Percentiles rank a stretch among this genome's conserved stretches.
Conservation (phyloP, 92 coral and sea anemone species). For the Actinernus sp. region DNA sequence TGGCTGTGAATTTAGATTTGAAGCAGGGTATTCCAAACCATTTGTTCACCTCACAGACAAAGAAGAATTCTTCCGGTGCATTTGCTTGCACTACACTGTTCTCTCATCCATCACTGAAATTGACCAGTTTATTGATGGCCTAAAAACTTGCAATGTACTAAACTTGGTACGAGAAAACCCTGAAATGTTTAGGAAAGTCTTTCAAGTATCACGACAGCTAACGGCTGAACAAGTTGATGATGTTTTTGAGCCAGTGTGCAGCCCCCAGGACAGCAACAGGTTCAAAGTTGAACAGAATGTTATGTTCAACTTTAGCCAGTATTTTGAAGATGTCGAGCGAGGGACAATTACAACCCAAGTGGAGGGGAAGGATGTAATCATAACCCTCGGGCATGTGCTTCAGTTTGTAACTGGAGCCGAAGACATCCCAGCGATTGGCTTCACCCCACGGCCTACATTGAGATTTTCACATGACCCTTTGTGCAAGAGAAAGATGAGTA, state of each 20-base stretch:
- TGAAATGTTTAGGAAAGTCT: constrained; percentile 24
- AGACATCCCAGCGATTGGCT: constrained; percentile 41
- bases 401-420: constrained; percentile 52
- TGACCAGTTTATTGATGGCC: constrained; percentile 57
- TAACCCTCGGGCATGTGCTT: constrained; percentile 27
- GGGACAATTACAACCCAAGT: neutral
- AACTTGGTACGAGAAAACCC: constrained; percentile 32
- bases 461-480: neutral
- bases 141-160: constrained; percentile 42
- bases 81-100: constrained; percentile 32
- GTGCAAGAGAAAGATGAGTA: constrained; percentile 26
- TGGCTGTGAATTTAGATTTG: constrained; percentile 55
- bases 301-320: constrained; percentile 27
- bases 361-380: constrained; percentile 35
- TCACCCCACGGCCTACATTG: constrained; percentile 28
- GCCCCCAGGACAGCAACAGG: constrained; percentile 49
- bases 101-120: constrained; percentile 45
- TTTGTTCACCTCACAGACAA: constrained; percentile 46
- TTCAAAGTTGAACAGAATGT: constrained; percentile 10
- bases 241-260: constrained; percentile 21
- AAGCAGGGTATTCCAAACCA: constrained; percentile 66
- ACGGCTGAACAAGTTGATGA: constrained; percentile 44
- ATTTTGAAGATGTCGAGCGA: constrained; percentile 21
- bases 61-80: constrained; percentile 35
- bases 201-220: constrained; percentile 31